These are phyloP conservation scores for Colinus virginianus DNA, from an alignment of 2,113 vertebrate species.

Conservation along the genomic window DNA sequence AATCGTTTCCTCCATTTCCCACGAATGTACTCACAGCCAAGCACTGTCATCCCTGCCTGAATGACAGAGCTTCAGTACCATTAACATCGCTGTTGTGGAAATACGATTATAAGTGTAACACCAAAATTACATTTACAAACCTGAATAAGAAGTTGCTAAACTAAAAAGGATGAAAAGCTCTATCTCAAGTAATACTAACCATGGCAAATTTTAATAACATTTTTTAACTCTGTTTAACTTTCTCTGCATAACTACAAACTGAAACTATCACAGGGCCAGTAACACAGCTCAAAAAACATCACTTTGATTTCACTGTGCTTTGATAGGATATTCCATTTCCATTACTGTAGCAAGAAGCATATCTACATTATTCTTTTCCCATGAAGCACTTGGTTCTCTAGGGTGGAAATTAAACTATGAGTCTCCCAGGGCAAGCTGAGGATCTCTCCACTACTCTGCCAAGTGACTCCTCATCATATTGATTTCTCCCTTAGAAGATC, in stretches of 20 bases:
- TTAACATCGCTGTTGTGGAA: not conserved
- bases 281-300: not conserved
- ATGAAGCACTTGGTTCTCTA: not conserved
- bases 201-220: not conserved
- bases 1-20: not conserved
- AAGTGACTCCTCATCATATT: slow-evolving; percentile 36
- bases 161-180: not conserved
- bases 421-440: not conserved
- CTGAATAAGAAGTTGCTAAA: not conserved
- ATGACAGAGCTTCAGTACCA: not conserved
- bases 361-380: not conserved
- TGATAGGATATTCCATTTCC: not conserved
- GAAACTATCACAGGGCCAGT: not conserved
- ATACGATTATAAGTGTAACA: not conserved
- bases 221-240: not conserved
- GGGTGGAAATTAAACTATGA: slow-evolving; percentile 6
- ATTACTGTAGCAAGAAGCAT: not conserved
- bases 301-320: slow-evolving; percentile 3
- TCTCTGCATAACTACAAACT: not conserved
- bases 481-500: slow-evolving; percentile 51
- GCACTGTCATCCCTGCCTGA: not conserved
- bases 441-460: not conserved
- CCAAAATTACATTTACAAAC: not conserved
- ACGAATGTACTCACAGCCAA: not conserved
- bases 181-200: not conserved